These are phyloP conservation scores for Saturnia pavonia DNA, from an alignment of 2,888 invertebrate genomes.

Conservation along the genomic window DNA sequence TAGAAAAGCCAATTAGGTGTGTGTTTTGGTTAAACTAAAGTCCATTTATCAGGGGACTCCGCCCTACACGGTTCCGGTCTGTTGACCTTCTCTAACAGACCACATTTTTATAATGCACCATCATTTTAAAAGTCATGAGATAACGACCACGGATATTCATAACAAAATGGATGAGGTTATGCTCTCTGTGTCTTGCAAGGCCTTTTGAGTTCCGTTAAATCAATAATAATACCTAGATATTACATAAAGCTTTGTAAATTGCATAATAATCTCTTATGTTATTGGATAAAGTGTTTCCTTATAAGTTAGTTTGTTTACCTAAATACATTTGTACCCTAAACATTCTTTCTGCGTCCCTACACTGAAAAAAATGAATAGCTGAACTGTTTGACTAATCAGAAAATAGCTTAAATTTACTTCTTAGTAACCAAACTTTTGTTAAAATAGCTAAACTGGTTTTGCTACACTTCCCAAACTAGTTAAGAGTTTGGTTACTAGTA, in stretches of 20 bases:
- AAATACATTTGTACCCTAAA: too few species aligned
- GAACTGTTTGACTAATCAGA: too few species aligned
- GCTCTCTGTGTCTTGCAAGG: background rate
- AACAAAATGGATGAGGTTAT: constrained; percentile 7
- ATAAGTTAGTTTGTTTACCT: too few species aligned
- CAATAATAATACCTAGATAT: background rate
- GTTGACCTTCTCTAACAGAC: constrained; percentile 45
- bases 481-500: too few species aligned
- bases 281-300: too few species aligned
- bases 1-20: constrained; percentile 73
- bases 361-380: too few species aligned
- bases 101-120: constrained; percentile 20
- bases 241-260: background rate
- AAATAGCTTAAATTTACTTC: too few species aligned
- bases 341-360: too few species aligned
- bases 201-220: background rate
- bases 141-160: constrained; percentile 18
- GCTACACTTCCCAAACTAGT: too few species aligned
- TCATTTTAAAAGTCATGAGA: constrained; percentile 23
- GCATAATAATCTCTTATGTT: too few species aligned
- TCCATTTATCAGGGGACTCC: constrained; percentile 71
- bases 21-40: constrained; percentile 65
- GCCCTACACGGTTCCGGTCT: constrained; percentile 59
- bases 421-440: too few species aligned
- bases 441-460: too few species aligned